phyloP scores from a whole-genome alignment of 1,140 invertebrate genomes.

The Trachelipus rathkii region DNA sequence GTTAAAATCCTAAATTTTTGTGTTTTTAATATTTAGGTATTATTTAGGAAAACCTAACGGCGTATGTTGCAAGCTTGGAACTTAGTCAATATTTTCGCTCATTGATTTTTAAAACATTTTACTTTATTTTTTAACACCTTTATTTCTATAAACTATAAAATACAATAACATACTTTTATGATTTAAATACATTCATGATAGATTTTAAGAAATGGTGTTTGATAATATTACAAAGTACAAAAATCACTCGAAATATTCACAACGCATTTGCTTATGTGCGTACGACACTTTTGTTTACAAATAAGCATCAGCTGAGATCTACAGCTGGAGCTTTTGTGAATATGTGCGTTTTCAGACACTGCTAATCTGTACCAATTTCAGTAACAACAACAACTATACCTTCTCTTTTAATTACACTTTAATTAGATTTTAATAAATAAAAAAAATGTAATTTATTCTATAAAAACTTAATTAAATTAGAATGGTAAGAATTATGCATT shows the following conservation, averaged over 20 bases:
- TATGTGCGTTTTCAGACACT: background rate
- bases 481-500: background rate
- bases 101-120: too few species aligned
- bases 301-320: background rate
- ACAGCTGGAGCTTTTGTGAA: background rate
- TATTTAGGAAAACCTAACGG: too few species aligned
- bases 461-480: background rate
- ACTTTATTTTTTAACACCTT: background rate
- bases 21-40: too few species aligned
- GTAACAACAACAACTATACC: background rate
- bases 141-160: background rate
- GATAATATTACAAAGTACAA: background rate
- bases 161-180: background rate
- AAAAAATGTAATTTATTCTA: background rate
- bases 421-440: background rate
- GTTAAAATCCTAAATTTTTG: too few species aligned
- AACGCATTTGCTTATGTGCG: background rate
- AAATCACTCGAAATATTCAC: background rate
- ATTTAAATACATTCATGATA: background rate
- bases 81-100: too few species aligned
- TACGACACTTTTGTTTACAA: background rate
- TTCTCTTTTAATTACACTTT: background rate
- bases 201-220: background rate
- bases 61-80: too few species aligned
- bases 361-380: background rate